These are phyloP conservation scores for Poecilia velifera DNA, from an alignment of 2,797 vertebrate species.

Conservation along the genomic window DNA sequence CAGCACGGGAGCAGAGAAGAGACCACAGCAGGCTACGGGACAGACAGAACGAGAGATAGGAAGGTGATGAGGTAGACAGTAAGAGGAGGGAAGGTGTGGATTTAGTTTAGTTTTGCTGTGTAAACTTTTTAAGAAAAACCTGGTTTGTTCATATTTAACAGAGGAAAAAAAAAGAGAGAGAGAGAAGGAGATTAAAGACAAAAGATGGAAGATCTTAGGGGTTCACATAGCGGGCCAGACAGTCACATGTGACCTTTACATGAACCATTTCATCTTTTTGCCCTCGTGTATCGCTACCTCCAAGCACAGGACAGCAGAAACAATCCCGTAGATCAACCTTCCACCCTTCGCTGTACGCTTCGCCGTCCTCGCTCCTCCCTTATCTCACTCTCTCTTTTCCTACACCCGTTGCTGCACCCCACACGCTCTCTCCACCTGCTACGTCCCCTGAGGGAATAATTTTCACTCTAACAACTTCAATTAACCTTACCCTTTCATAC, in stretches of 20 bases:
- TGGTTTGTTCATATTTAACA: constrained; percentile 5
- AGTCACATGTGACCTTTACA: constrained; percentile 76
- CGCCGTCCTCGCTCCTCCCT: constrained; percentile 22
- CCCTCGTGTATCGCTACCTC: constrained; percentile 73
- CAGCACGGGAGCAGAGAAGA: constrained; percentile 60
- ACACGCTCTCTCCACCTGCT: constrained; percentile 48
- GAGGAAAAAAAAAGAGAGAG: not conserved
- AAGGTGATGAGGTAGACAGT: constrained; percentile 15
- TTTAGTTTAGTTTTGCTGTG: constrained; percentile 29
- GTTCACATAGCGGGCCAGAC: constrained; percentile 19
- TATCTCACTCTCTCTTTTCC: constrained; percentile 17
- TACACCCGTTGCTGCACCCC: constrained; percentile 65
- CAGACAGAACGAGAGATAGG: constrained; percentile 29
- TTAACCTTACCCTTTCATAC: constrained; percentile 75
- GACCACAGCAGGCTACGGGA: constrained; percentile 56
- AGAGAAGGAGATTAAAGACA: constrained; percentile 7
- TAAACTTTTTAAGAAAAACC: constrained; percentile 12
- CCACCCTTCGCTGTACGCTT: constrained; percentile 8
- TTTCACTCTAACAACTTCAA: constrained; percentile 82
- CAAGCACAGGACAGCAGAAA: constrained; percentile 45
- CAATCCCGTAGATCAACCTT: constrained; percentile 53
- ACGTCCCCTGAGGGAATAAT: constrained; percentile 65
- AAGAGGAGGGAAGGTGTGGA: not conserved
- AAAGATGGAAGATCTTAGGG: constrained; percentile 13
- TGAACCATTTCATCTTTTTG: constrained; percentile 65